Base-by-base conservation (phyloP, 2,888 invertebrate species). In the Saturnia pavonia region DNA sequence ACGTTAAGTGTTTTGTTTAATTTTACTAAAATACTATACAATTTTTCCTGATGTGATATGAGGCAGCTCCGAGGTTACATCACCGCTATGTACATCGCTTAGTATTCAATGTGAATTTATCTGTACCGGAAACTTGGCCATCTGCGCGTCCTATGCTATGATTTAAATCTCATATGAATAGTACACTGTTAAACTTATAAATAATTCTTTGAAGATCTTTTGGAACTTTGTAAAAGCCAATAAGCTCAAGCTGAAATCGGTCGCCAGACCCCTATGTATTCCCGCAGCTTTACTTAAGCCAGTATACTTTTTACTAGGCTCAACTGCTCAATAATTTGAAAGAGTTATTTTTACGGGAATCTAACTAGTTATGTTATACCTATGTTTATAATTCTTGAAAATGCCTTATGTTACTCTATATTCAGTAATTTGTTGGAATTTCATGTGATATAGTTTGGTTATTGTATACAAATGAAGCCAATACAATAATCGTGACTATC, bases 81-180 rank as follows among this genome's bases (percentile, higher is more conserved):
- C 22, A 54, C 8, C 2, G n/a, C 11, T 48, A n/a, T 54, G 22
- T 11, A 11, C n/a, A 54, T 22, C 22, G 22, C 54, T 16, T 54
- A 54, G 22, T 54, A n/a, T 54, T n/a, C n/a, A n/a, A n/a, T n/a
- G n/a, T n/a, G n/a, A 54, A 54, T 60, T 60, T 60, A 60, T 60
- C 57, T 60, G 57, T 60, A 60, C 57, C 57, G 57, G 57, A 60
- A 60, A 60, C 27, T 27, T 60, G 16, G 14, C 25, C 57, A n/a
- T n/a, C 48, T 12, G 25, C 27, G 9, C 27, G 11, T 60, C 57
- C 27, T 4, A 60, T 60, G 27, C 25, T 27, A 19, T 60, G 4
- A 60, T 14, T 27, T 27, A 0, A 60, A 60, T 22, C n/a, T 3
- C 48, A 48, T 48, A 48, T 54, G 22, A 27, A 25, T 60, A 3